phyloP scores from a whole-genome alignment of 2,797 vertebrate species.

The Limosa lapponica region DNA sequence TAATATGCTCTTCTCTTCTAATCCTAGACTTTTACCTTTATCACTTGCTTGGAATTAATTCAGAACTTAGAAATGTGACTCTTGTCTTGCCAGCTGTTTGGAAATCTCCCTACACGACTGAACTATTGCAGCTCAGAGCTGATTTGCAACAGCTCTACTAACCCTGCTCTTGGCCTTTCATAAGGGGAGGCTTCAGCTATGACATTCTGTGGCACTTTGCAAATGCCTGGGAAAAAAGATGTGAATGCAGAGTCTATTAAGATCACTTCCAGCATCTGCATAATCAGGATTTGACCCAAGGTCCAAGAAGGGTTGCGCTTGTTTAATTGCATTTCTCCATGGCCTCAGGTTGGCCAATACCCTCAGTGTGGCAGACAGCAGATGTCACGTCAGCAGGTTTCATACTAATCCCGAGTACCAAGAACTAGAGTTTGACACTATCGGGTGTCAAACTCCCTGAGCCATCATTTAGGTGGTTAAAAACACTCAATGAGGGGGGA shows the following conservation, averaged over 20 bases:
- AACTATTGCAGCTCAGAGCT: not conserved
- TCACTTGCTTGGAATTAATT: not conserved
- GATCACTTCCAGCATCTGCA: not conserved
- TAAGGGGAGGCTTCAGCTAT: not conserved
- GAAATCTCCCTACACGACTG: not conserved
- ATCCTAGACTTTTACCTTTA: not conserved
- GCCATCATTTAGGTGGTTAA: not conserved
- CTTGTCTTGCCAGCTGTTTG: slow-evolving; percentile 3
- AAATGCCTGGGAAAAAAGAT: not conserved
- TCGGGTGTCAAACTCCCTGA: not conserved
- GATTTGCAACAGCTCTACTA: not conserved
- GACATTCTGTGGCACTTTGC: not conserved
- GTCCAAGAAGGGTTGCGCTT: not conserved
- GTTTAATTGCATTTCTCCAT: not conserved
- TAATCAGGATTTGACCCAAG: not conserved
- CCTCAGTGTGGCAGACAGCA: not conserved
- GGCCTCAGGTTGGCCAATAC: not conserved
- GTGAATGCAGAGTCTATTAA: not conserved
- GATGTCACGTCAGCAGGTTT: not conserved
- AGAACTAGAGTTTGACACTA: not conserved
- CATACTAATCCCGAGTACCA: not conserved
- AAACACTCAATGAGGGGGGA: not conserved
- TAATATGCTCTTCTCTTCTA: not conserved
- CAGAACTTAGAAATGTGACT: not conserved
- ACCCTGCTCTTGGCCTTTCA: not conserved